phyloP scores from a whole-genome alignment of 2,888 invertebrate species.

The Scrobipalpa costella region DNA sequence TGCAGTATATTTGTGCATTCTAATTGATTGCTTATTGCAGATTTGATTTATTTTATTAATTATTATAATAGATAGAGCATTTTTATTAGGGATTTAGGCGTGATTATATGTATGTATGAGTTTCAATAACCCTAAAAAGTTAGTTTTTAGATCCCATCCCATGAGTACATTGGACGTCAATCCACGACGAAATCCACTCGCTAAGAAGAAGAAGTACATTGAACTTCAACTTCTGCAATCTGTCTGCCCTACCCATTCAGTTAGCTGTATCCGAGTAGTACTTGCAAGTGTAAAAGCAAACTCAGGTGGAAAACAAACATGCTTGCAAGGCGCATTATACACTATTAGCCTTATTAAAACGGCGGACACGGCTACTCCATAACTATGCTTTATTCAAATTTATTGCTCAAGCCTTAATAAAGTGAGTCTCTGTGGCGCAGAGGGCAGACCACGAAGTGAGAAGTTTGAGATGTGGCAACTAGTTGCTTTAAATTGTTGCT shows the following conservation, averaged over 20 bases:
- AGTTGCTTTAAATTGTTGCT: not conserved
- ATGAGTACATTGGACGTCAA: no score
- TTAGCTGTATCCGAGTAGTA: not conserved
- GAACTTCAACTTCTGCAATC: not conserved
- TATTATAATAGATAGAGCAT: no score
- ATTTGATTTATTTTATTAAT: no score
- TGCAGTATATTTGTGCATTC: no score
- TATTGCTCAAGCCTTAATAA: constrained; percentile 72
- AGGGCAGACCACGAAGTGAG: not conserved
- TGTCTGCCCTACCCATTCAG: not conserved
- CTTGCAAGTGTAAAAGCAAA: not conserved
- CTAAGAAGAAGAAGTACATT: no score
- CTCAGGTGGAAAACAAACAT: constrained; percentile 7
- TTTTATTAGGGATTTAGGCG: no score
- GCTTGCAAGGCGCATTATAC: constrained; percentile 24
- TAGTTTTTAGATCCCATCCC: no score
- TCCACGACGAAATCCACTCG: no score
- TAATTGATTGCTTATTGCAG: no score
- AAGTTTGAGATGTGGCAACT: not conserved
- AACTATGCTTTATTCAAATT: constrained; percentile 78
- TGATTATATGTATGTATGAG: no score
- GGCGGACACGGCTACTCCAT: constrained; percentile 69
- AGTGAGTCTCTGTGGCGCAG: constrained; percentile 46
- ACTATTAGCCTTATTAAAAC: constrained; percentile 61
- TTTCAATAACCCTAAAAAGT: no score